phyloP scores from a whole-genome alignment of 2,888 invertebrate genomes.

The Rhimphoctona megacephalus region DNA sequence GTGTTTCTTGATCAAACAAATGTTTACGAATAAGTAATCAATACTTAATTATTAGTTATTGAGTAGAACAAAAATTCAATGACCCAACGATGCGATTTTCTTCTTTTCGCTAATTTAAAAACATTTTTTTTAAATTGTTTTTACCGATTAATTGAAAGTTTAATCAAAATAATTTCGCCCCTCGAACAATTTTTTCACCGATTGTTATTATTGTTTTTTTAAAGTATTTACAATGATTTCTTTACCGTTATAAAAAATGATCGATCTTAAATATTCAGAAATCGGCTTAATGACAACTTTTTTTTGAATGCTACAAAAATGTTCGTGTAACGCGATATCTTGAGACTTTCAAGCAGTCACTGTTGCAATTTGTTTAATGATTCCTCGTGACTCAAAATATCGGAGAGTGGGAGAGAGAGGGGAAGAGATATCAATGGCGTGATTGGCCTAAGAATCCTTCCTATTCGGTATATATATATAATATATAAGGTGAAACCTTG shows the following conservation, averaged over 20 bases:
- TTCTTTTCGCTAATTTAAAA: too few relatives aligned
- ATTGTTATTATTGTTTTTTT: neutral
- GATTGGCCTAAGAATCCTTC: conserved; percentile 3
- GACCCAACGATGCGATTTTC: too few relatives aligned
- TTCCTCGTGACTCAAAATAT: conserved; percentile 14
- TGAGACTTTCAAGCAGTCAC: neutral
- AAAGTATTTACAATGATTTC: neutral
- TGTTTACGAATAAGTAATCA: too few relatives aligned
- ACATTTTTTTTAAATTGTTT: too few relatives aligned
- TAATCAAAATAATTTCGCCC: too few relatives aligned
- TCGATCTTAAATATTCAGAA: neutral
- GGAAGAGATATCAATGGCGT: conserved; percentile 10
- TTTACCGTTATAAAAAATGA: neutral
- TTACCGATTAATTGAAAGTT: too few relatives aligned
- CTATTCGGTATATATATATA: neutral
- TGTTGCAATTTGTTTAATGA: conserved; percentile 3
- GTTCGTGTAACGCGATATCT: neutral
- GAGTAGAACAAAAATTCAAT: too few relatives aligned
- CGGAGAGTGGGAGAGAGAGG: neutral
- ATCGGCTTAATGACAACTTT: neutral
- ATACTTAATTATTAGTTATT: too few relatives aligned
- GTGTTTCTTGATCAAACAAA: too few relatives aligned
- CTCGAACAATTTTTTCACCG: neutral
- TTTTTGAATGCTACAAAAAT: neutral
- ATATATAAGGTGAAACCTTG: conserved; percentile 16